phyloP scores from a whole-genome alignment of 2,113 vertebrate genomes.

The Aepyceros melampus region DNA sequence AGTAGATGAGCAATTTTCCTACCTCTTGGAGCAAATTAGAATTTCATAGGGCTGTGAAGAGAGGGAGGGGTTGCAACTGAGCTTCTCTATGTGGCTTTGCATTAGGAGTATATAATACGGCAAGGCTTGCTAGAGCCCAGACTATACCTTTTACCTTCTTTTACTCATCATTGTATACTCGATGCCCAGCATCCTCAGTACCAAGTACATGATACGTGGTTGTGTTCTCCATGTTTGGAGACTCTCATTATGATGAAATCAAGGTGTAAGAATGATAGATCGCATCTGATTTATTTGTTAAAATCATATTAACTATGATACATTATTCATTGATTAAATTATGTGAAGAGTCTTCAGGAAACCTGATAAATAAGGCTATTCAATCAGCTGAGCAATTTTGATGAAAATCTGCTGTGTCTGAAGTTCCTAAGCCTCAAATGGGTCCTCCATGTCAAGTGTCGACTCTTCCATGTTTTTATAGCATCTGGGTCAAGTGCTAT shows the following conservation, averaged over 20 bases:
- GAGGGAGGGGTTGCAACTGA: not conserved
- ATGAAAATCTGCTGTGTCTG: not conserved
- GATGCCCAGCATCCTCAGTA: not conserved
- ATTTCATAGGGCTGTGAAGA: not conserved
- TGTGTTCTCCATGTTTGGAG: not conserved
- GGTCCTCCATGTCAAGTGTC: not conserved
- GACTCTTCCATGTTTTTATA: constrained; percentile 7
- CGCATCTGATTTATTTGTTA: not conserved
- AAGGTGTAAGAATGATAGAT: not conserved
- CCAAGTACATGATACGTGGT: not conserved
- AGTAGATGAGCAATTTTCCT: not conserved
- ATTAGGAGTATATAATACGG: not conserved
- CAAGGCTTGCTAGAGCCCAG: not conserved
- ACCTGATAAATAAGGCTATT: not conserved
- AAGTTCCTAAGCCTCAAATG: not conserved
- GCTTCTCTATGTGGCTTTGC: not conserved
- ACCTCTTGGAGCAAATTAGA: not conserved
- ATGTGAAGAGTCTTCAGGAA: not conserved
- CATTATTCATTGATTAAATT: constrained; percentile 34
- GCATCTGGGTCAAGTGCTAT: not conserved
- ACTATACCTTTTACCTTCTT: not conserved
- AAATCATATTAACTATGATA: not conserved
- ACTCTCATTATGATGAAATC: not conserved
- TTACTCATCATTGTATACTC: not conserved
- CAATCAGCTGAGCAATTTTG: constrained; percentile 12